Conservation (phyloP, 2,797 vertebrate genomes). For the Linurgus olivaceus region DNA sequence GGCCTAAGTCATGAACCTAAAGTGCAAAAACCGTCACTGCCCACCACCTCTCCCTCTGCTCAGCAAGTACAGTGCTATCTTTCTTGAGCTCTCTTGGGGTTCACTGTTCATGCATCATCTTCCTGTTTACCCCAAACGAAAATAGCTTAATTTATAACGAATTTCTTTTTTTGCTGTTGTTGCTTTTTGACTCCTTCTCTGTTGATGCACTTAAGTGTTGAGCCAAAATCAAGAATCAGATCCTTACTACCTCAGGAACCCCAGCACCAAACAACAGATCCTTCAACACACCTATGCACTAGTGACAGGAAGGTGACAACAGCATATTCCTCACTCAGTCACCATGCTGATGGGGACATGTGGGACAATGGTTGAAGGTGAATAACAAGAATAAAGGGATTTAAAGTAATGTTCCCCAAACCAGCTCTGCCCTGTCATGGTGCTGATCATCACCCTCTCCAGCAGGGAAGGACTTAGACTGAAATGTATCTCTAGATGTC, state of each 20-base stretch:
- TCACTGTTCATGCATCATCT: neutral
- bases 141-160: neutral
- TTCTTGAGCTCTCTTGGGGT: neutral
- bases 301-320: neutral
- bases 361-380: neutral
- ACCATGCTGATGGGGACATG: neutral
- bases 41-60: neutral
- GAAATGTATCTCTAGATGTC: neutral
- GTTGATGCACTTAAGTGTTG: neutral
- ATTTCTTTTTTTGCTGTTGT: neutral
- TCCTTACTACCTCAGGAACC: neutral
- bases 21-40: neutral
- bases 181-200: neutral
- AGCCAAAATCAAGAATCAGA: neutral
- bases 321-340: neutral
- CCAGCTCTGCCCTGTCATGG: accelerated
- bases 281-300: accelerated
- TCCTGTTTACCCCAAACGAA: neutral
- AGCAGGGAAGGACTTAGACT: neutral
- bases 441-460: accelerated
- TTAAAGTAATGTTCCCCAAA: neutral
- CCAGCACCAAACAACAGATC: neutral
- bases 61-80: neutral
- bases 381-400: neutral
- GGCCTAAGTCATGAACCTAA: neutral